Base-by-base conservation (phyloP, 2,888 invertebrate species). In the Julus scanicus region DNA sequence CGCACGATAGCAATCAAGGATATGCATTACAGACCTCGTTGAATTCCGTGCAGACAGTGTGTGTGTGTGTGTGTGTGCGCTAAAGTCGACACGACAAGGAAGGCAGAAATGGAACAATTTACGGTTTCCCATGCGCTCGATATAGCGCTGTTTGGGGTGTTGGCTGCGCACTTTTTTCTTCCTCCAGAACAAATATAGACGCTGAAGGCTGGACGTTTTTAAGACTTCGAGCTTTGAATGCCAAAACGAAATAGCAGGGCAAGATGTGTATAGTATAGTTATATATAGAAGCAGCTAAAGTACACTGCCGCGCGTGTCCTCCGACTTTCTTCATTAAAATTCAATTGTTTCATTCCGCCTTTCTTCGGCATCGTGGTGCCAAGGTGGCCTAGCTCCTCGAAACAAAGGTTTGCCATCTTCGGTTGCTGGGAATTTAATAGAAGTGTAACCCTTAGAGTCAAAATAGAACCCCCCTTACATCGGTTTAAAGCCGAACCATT, bases 121-220 rank as follows among this genome's bases (percentile, higher is more conserved):
- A 63, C n/a, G 8, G 71, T 29, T 71, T 29, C 29, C 71, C n/a
- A 29, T 29, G 71, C 71, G 71, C 71, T 71, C 29, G 29, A 71
- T 71, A 20, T 71, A 71, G 71, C 71, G 6, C 20, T 71, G 5
- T 71, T 71, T 71, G 71, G 71, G 71, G 71, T 71, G 71, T 71
- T 71, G 71, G 71, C 71, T 71, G n/a, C 8, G n/a, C 71, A 71
- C 20, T n/a, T 71, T 71, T 71, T 71, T 71, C 29, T 9, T 71
- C 8, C 71, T 29, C 71, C 20, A 71, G 29, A 20, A 71, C 11
- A 71, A 71, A 71, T 71, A 71, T 71, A 71, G 71, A 29, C 29
- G 71, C 29, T 29, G 71, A 71, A 71, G 71, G 71, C 71, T 9
- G 71, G 9, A 29, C 71, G 71, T 71, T 71, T 29, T 71, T 71